A percentile compares a stretch with the other conserved stretches of the same genome.
Conservation (phyloP, 2,113 vertebrate genomes). For the Oostethus manadensis region DNA sequence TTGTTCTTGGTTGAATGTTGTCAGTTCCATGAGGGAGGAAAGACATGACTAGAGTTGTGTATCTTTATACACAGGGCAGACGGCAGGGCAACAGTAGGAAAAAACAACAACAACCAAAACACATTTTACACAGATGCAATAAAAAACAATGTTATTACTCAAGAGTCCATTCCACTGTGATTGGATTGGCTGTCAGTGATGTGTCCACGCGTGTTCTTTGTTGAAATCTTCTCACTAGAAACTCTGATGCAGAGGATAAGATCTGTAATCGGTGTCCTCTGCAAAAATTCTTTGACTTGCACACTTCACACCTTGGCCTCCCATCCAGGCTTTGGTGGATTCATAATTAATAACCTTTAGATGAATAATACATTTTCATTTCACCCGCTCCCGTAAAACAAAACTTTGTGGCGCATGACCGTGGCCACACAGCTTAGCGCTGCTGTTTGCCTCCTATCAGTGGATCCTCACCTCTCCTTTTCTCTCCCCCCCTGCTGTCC, state of each 20-base stretch:
- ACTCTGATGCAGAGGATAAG: conserved; percentile 57
- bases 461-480: conserved; percentile 10
- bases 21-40: background rate
- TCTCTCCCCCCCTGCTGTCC: background rate
- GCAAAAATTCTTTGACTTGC: conserved; percentile 55
- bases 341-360: conserved; percentile 68
- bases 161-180: background rate
- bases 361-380: conserved; percentile 72
- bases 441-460: conserved; percentile 42
- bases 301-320: conserved; percentile 61
- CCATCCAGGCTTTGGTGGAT: conserved; percentile 51
- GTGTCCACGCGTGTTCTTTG: conserved; percentile 19
- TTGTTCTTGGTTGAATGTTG: background rate
- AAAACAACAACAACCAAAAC: background rate
- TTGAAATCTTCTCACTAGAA: conserved; percentile 29
- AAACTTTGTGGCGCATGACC: conserved; percentile 55
- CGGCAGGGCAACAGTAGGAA: background rate
- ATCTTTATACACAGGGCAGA: background rate
- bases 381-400: conserved; percentile 52
- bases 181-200: background rate
- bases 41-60: conserved; percentile 1
- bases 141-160: conserved; percentile 6
- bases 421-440: conserved; percentile 53
- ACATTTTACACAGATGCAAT: background rate
- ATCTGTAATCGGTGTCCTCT: conserved; percentile 55